A percentile compares a stretch with the other conserved stretches of the same genome.
Evolutionary conservation across 2,888 invertebrate genomes (phyloP).

Genomic region (Callinectes sapidus): DNA sequence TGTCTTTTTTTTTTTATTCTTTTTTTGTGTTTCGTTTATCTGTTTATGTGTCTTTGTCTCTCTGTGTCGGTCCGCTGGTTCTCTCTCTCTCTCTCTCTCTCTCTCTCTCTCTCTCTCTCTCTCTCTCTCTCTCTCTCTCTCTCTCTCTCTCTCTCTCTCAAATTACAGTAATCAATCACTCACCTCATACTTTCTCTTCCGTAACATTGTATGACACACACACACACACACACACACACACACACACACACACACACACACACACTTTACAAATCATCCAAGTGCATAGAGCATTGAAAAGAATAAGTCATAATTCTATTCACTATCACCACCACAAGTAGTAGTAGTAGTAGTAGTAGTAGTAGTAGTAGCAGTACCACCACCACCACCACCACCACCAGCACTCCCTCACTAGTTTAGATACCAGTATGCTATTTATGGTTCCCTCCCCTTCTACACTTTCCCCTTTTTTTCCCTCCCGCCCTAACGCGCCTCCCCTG

Average conservation of each 20-base stretch:
- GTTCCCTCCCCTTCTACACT: background rate
- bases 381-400: no score
- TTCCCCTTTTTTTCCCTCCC: background rate
- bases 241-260: conserved; percentile 1
- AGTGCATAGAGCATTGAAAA: background rate
- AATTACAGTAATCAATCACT: background rate
- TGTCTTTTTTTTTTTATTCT: background rate
- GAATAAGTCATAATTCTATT: background rate
- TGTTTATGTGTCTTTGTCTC: background rate
- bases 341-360: conserved; percentile 35
- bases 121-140: conserved; percentile 45
- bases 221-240: background rate
- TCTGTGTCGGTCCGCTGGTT: background rate
- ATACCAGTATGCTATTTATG: background rate
- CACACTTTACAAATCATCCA: background rate
- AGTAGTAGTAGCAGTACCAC: conserved; percentile 20
- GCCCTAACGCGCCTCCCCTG: background rate
- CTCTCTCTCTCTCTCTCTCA: background rate
- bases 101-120: conserved; percentile 38
- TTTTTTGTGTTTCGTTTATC: background rate
- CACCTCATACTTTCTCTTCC: background rate
- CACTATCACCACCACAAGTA: background rate
- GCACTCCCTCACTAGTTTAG: background rate
- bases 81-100: background rate
- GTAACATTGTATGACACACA: background rate